These are phyloP conservation scores for Salvelinus namaycush DNA, from an alignment of 2,113 vertebrate species.

Conservation along the genomic window DNA sequence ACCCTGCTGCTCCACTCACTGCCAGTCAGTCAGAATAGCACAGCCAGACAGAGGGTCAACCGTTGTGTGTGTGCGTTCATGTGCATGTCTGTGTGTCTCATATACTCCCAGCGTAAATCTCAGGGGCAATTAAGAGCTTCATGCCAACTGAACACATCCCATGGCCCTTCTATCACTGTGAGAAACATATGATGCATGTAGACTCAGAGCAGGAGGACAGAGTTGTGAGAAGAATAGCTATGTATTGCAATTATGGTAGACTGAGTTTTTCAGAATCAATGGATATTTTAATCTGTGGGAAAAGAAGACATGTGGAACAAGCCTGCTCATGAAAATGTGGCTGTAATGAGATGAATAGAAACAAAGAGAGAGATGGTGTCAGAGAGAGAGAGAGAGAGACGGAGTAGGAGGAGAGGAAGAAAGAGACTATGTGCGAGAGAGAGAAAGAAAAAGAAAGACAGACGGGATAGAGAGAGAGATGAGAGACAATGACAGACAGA, in stretches of 20 bases:
- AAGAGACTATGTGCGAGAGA: no score
- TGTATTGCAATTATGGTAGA: slow-evolving; percentile 43
- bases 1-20: no score
- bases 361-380: slow-evolving; percentile 1
- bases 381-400: not conserved
- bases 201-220: not conserved
- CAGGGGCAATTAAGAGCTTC: slow-evolving; percentile 1
- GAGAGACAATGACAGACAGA: not conserved
- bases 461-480: slow-evolving; percentile 1
- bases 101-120: no score
- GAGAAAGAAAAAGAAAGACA: no score
- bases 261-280: slow-evolving; percentile 40
- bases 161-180: not conserved
- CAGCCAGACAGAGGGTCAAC: no score
- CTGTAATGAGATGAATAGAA: slow-evolving; percentile 54
- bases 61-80: no score
- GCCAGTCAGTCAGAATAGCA: no score
- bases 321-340: slow-evolving; percentile 50
- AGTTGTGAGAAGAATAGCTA: slow-evolving; percentile 35
- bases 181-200: not conserved
- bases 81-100: no score
- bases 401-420: not conserved
- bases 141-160: not conserved
- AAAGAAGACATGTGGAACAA: slow-evolving; percentile 22
- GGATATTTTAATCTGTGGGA: slow-evolving; percentile 36